These are phyloP conservation scores for Echiichthys vipera DNA, from an alignment of 2,797 vertebrate genomes.

Conservation along the genomic window DNA sequence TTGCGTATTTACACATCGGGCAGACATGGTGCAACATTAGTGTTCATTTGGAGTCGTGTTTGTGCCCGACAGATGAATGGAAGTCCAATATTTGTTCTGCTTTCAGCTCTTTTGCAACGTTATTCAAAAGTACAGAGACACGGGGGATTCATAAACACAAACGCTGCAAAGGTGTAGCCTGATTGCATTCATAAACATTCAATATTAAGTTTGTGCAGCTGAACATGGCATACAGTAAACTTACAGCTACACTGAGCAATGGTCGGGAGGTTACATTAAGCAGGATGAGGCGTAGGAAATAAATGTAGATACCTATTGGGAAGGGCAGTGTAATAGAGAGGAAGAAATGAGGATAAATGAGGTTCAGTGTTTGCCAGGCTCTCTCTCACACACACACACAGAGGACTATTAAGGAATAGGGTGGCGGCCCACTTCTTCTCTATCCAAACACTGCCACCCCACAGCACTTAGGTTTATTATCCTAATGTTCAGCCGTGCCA, in stretches of 20 bases:
- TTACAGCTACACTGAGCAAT: not conserved
- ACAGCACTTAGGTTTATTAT: slow-evolving; percentile 56
- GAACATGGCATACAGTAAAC: not conserved
- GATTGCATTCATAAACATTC: not conserved
- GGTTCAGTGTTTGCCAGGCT: slow-evolving; percentile 24
- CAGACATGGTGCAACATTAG: not conserved
- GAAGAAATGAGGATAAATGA: slow-evolving; percentile 58
- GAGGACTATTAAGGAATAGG: slow-evolving; percentile 40
- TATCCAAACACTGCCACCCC: slow-evolving; percentile 59
- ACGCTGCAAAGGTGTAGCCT: not conserved
- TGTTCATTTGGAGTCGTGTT: not conserved
- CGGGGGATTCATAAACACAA: not conserved
- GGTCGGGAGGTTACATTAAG: slow-evolving; percentile 13
- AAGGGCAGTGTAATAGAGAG: slow-evolving; percentile 27
- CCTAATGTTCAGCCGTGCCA: slow-evolving; percentile 42
- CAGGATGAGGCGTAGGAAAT: slow-evolving; percentile 15
- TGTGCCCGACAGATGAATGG: too few relatives aligned
- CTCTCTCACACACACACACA: slow-evolving; percentile 6
- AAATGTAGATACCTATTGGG: slow-evolving; percentile 26
- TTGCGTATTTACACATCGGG: not conserved
- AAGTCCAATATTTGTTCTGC: not conserved
- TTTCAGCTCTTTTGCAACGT: not conserved
- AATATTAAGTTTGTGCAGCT: not conserved
- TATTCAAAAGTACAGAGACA: not conserved
- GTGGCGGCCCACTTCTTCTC: slow-evolving; percentile 46